Percentiles rank a stretch among this genome's conserved stretches.
Conservation (phyloP, 2,113 vertebrate genomes). For the Myrmecobius fasciatus region DNA sequence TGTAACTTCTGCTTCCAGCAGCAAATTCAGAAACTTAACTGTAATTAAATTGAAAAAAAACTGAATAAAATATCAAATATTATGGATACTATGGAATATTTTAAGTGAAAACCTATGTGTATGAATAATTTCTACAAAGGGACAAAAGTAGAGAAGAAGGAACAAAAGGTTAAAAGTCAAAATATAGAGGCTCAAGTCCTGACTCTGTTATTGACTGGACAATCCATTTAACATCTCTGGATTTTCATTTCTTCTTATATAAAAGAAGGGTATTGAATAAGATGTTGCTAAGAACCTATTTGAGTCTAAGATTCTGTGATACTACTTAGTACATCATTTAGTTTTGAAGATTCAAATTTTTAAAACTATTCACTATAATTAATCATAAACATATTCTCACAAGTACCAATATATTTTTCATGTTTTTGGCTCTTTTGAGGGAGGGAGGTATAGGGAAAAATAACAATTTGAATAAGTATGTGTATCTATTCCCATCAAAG, state of each 20-base stretch:
- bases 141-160: neutral
- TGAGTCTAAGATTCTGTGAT: neutral
- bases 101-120: neutral
- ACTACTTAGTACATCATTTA: neutral
- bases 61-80: neutral
- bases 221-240: neutral
- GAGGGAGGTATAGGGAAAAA: neutral
- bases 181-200: neutral
- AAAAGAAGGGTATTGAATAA: neutral
- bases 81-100: neutral
- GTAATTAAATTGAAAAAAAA: neutral
- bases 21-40: neutral
- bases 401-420: neutral
- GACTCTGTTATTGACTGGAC: neutral
- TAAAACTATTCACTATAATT: neutral
- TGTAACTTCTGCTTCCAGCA: neutral
- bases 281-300: neutral
- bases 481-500: neutral
- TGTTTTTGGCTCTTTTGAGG: neutral
- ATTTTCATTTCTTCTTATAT: neutral
- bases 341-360: neutral
- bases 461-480: neutral
- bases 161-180: neutral
- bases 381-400: neutral
- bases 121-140: neutral